Evolutionary conservation across 2,113 vertebrate genomes (phyloP).

Genomic region (Stercorarius parasiticus): DNA sequence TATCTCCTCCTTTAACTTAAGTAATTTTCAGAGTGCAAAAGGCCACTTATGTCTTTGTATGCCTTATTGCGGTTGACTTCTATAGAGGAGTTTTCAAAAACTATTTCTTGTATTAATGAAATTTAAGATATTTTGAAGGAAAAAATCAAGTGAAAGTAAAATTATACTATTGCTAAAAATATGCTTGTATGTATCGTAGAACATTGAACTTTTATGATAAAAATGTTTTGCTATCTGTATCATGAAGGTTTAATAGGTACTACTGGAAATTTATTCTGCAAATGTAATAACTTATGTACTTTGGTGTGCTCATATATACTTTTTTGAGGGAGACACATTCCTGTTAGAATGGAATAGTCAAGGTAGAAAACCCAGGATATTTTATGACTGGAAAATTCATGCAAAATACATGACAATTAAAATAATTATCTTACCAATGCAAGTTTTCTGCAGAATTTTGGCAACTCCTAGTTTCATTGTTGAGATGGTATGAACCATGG

Average conservation of each 20-base stretch:
- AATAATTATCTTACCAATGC: background rate
- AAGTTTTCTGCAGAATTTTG: background rate
- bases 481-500: background rate
- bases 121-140: background rate
- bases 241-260: background rate
- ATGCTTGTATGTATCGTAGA: background rate
- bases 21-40: background rate
- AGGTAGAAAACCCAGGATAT: background rate
- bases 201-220: background rate
- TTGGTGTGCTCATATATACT: background rate
- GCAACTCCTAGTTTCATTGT: background rate
- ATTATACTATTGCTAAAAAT: background rate
- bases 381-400: background rate
- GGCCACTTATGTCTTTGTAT: background rate
- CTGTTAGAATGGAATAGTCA: background rate
- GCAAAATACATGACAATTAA: background rate
- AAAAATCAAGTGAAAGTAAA: background rate
- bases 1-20: background rate
- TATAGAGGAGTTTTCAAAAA: background rate
- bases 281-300: background rate
- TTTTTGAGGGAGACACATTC: background rate
- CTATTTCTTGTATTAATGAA: background rate
- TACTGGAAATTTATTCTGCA: background rate
- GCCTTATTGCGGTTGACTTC: background rate
- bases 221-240: background rate